phyloP scores from a whole-genome alignment of 2,113 vertebrate genomes.

The Petrocephalus zakoni region DNA sequence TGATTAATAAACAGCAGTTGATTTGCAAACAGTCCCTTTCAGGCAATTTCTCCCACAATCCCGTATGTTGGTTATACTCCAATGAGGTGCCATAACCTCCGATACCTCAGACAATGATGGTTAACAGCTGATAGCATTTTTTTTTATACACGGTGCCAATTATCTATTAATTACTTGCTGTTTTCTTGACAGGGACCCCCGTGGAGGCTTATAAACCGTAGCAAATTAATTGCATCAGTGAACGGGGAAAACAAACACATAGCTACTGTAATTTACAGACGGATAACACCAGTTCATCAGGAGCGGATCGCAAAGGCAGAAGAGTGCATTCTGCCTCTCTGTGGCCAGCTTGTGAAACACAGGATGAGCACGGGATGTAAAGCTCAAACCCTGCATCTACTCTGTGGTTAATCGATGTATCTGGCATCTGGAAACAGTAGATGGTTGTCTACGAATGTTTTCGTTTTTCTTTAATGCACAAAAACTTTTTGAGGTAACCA shows the following conservation, averaged over 20 bases:
- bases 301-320: neutral
- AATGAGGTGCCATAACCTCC: neutral
- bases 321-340: neutral
- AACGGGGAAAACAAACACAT: constrained; percentile 10
- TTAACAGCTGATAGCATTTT: constrained; percentile 8
- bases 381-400: neutral
- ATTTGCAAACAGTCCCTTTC: neutral
- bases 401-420: neutral
- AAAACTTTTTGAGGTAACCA: neutral
- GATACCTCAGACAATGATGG: neutral
- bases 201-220: constrained; percentile 9
- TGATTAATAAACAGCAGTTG: constrained; percentile 9
- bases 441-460: neutral
- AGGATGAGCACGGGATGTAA: neutral
- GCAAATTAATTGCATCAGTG: constrained; percentile 15
- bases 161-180: constrained; percentile 18
- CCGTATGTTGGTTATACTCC: neutral
- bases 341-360: neutral
- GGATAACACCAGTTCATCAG: neutral
- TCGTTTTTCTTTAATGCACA: neutral
- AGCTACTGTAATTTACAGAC: constrained; percentile 13
- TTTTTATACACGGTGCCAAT: constrained; percentile 11
- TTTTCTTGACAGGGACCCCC: constrained; percentile 14
- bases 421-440: neutral
- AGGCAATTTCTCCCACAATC: neutral